phyloP scores from a whole-genome alignment of 1,140 invertebrate species.

The Diuraphis noxia region DNA sequence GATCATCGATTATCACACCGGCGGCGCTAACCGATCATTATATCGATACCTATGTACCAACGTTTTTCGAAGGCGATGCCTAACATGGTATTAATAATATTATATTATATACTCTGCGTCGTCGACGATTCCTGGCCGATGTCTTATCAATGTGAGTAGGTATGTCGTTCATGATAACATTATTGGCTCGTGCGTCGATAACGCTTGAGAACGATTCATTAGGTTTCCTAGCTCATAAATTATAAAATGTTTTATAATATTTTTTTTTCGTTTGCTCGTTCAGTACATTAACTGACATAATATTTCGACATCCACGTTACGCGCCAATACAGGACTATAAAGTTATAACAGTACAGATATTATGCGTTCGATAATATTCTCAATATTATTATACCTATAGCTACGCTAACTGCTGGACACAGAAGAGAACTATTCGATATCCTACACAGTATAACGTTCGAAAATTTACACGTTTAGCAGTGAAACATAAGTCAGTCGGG shows the following conservation, averaged over 20 bases:
- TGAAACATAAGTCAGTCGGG: neutral
- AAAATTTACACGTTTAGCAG: neutral
- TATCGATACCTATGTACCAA: neutral
- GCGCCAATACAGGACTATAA: too few species aligned
- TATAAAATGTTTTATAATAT: too few species aligned
- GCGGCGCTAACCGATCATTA: slow-evolving; percentile 34
- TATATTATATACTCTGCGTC: neutral
- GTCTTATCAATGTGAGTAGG: neutral
- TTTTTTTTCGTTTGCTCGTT: too few species aligned
- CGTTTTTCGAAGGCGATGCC: neutral
- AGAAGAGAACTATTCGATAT: neutral
- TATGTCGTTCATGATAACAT: neutral
- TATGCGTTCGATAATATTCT: too few species aligned
- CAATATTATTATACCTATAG: too few species aligned
- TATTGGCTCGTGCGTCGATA: neutral
- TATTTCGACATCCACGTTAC: too few species aligned
- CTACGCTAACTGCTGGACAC: too few species aligned
- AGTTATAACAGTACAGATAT: too few species aligned
- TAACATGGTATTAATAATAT: neutral
- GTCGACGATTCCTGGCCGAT: neutral
- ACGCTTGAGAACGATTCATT: neutral
- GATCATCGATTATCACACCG: slow-evolving; percentile 24
- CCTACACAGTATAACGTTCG: neutral
- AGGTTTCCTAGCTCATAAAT: too few species aligned
- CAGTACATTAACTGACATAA: too few species aligned